A percentile compares a stretch with the other conserved stretches of the same genome.
These are phyloP conservation scores for Papilio xuthus DNA, from an alignment of 1,140 invertebrate genomes.

Conservation along the genomic window DNA sequence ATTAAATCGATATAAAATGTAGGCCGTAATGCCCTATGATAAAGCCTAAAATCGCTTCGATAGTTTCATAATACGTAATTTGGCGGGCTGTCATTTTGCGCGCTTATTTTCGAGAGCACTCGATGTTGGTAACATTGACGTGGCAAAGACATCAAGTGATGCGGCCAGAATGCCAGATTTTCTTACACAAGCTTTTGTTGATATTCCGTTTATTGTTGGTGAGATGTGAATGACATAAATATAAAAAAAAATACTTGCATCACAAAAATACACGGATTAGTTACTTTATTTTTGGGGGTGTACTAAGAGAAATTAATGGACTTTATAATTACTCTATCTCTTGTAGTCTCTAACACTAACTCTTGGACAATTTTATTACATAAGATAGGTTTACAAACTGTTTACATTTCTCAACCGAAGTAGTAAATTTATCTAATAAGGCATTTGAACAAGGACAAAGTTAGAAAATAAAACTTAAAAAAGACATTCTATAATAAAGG, in stretches of 20 bases:
- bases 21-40: constrained; percentile 9
- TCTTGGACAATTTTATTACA: neutral
- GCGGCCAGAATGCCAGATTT: constrained; percentile 42
- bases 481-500: neutral
- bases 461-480: neutral
- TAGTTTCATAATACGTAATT: constrained; percentile 36
- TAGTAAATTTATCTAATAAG: too few relatives aligned
- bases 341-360: too few relatives aligned
- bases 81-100: constrained; percentile 62
- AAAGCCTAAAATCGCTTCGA: constrained; percentile 34
- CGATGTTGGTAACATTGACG: constrained; percentile 68
- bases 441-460: neutral
- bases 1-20: neutral
- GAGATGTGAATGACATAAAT: constrained; percentile 39
- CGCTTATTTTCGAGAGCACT: constrained; percentile 67
- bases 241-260: neutral
- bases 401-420: neutral
- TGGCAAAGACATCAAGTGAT: constrained; percentile 70
- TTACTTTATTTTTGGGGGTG: neutral
- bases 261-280: neutral
- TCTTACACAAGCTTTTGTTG: constrained; percentile 41
- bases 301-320: neutral
- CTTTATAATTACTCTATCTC: too few relatives aligned
- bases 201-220: constrained; percentile 44
- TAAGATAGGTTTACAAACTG: neutral